Evolutionary conservation across 1,140 invertebrate genomes (phyloP), one percentile per base, ranked within the genome.

Genomic region (Oryctes rhinoceros): DNA sequence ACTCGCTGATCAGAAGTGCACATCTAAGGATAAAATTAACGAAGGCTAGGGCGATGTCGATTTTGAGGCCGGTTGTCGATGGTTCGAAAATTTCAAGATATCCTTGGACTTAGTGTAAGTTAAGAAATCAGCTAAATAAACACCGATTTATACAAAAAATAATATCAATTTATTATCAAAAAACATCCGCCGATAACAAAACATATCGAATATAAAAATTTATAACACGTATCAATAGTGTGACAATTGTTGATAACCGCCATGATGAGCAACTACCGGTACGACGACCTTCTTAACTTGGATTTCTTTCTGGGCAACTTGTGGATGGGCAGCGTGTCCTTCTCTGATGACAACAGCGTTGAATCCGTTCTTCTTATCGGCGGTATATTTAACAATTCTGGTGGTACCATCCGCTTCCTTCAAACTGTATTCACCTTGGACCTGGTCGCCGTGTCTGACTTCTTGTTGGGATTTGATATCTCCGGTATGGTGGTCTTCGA

Each of bases 311-410:
- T 71, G 65, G 4, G 13, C 65, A 37, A 76, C 75, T 47, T 76
- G 75, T n/a, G 75, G 75, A 76, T 76, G 75, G 11, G 75, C 47
- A 44, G 75, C 75, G 39, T 76, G 75, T 18, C 75, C 75, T 24
- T 44, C 4, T 49, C 47, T 47, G 10, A 49, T 76, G 4, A 76
- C 75, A 2, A 76, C 75, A 76, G 75, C 75, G 47, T 76, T 76
- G 11, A 76, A 76, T 4, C 75, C 75, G 18, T 20, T 49, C 39
- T 76, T 44, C 18, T 49, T 49, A 47, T 76, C 75, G 18, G 75
- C 75, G 3, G 37, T 44, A 48, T 76, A 76, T 20, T 47, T 76
- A 0, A 76, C 75, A 24, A 47, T 76, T 20, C 75, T 44, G 10
- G 35, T 49, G 13, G 75, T 76, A 76, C 75, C 75, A 18, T 76